These are phyloP conservation scores for Heteronetta atricapilla DNA, from an alignment of 2,113 vertebrate species.

Conservation along the genomic window DNA sequence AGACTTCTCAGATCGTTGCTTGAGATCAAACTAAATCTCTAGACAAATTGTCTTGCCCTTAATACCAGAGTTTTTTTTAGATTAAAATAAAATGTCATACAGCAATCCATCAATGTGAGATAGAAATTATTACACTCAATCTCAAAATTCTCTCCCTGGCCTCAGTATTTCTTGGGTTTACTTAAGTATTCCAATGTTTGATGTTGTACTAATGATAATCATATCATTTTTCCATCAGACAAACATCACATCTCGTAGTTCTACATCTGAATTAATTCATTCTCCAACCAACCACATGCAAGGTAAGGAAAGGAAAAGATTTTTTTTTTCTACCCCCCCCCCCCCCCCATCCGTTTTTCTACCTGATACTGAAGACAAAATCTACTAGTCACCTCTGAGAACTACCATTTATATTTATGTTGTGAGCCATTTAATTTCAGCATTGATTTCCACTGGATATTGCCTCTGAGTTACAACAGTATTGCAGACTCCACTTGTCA, in stretches of 20 bases:
- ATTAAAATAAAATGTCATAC: background rate
- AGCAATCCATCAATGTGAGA: background rate
- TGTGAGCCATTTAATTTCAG: background rate
- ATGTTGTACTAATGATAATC: background rate
- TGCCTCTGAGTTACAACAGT: background rate
- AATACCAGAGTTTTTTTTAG: background rate
- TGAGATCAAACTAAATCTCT: background rate
- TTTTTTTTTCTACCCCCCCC: too few relatives aligned
- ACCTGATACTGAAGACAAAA: background rate
- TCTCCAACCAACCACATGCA: background rate
- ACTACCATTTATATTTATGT: background rate
- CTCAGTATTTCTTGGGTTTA: background rate
- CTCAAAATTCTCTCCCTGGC: background rate
- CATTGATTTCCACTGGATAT: background rate
- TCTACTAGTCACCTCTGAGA: background rate
- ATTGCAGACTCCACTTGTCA: background rate
- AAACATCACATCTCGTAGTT: background rate
- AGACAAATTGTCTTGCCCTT: background rate
- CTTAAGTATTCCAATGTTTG: background rate
- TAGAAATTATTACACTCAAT: background rate
- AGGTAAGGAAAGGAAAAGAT: background rate
- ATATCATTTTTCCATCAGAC: background rate
- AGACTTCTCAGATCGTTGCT: background rate
- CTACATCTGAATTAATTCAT: background rate
- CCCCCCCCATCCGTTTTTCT: too few relatives aligned